A percentile compares a stretch with the other conserved stretches of the same genome.
Evolutionary conservation across 2,888 invertebrate genomes (phyloP).

Genomic region (Lamellibrachia columna): DNA sequence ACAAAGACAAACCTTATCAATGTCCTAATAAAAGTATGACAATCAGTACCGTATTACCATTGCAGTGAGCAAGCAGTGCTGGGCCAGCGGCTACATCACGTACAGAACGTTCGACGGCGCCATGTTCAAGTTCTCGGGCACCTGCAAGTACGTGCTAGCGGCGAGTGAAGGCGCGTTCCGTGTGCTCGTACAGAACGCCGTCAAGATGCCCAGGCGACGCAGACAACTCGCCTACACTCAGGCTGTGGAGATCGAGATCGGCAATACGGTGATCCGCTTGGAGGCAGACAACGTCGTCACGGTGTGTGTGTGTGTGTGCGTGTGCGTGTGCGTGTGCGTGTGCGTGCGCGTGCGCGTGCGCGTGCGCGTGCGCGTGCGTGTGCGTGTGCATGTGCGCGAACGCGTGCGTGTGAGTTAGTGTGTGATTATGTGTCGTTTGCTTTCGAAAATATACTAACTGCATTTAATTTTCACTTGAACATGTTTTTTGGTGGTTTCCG

Average conservation of each 20-base stretch:
- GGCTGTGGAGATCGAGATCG: slow-evolving; percentile 1
- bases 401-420: too few species aligned
- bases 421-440: too few species aligned
- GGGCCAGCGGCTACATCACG: slow-evolving; percentile 14
- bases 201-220: neutral
- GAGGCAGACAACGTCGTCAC: neutral
- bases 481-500: too few species aligned
- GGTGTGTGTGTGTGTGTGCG: neutral
- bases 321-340: too few species aligned
- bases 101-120: slow-evolving; percentile 22
- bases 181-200: slow-evolving; percentile 24
- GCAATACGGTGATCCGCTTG: neutral
- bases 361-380: too few species aligned
- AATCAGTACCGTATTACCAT: neutral
- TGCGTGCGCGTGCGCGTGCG: too few species aligned
- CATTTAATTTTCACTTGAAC: too few species aligned
- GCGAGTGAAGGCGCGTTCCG: neutral
- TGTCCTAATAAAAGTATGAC: too few species aligned
- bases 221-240: neutral
- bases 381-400: too few species aligned
- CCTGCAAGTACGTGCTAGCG: slow-evolving; percentile 17
- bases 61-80: neutral
- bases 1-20: too few species aligned
- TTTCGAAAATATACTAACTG: too few species aligned
- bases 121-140: slow-evolving; percentile 17